Evolutionary conservation across 2,797 vertebrate genomes (phyloP).

Genomic region (Artibeus lituratus): DNA sequence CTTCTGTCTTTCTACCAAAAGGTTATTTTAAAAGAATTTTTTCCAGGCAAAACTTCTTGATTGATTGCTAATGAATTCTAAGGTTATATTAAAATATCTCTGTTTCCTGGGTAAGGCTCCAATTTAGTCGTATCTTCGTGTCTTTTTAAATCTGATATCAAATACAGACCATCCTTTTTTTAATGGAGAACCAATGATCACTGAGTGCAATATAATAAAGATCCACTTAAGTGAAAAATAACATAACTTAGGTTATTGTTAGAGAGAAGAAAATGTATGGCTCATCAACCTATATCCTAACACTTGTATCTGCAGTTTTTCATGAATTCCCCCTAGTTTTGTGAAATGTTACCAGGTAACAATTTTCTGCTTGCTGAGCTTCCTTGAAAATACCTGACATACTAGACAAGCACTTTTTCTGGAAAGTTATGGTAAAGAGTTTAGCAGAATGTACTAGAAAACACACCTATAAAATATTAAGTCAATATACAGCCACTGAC

Average conservation of each 20-base stretch:
- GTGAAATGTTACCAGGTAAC: neutral
- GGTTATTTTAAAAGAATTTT: neutral
- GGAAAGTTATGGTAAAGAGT: neutral
- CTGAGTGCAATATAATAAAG: too few relatives aligned
- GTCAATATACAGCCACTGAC: neutral
- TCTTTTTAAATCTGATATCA: neutral
- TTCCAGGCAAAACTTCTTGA: neutral
- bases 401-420: neutral
- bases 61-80: neutral
- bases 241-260: neutral
- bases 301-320: neutral
- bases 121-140: neutral
- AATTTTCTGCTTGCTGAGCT: neutral
- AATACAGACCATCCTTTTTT: neutral
- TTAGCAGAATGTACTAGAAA: neutral
- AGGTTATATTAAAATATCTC: neutral
- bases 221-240: neutral
- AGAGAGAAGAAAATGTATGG: neutral
- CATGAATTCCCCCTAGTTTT: neutral
- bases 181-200: neutral
- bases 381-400: neutral
- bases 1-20: neutral
- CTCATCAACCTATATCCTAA: neutral
- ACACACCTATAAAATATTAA: neutral
- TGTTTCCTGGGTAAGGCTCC: neutral